phyloP scores from a whole-genome alignment of 2,888 invertebrate genomes.

The Anthophora plumipes region DNA sequence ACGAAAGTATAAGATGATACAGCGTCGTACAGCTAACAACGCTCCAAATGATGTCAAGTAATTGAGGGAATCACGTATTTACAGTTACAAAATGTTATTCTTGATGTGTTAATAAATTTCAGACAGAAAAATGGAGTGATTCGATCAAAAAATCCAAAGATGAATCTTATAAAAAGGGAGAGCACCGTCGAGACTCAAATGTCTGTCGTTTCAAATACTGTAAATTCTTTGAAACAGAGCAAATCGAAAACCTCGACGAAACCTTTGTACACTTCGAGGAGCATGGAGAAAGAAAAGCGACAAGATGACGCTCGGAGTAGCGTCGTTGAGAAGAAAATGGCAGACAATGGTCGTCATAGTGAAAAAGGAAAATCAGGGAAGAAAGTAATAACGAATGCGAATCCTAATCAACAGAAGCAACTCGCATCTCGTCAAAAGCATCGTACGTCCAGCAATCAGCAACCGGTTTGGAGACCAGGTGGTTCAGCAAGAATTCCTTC shows the following conservation, averaged over 20 bases:
- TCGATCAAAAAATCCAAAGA: neutral
- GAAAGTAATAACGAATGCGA: neutral
- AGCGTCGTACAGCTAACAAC: neutral
- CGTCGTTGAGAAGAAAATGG: slow-evolving; percentile 3
- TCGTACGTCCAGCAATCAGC: slow-evolving; percentile 3
- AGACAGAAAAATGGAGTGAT: neutral
- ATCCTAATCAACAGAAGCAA: slow-evolving; percentile 33
- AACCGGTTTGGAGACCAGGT: slow-evolving; percentile 63
- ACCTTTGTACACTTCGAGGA: neutral
- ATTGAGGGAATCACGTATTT: neutral
- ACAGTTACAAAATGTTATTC: no score
- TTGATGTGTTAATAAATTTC: neutral
- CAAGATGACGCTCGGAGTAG: neutral
- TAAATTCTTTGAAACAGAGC: neutral
- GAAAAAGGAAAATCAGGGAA: slow-evolving; percentile 3
- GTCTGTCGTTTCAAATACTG: neutral
- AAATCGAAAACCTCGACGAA: slow-evolving; percentile 11
- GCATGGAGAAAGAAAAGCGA: neutral
- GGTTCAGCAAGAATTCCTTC: slow-evolving; percentile 46
- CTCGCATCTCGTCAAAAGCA: slow-evolving; percentile 10
- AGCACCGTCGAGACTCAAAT: slow-evolving; percentile 28
- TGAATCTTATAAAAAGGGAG: neutral
- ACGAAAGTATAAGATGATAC: neutral
- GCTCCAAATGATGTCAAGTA: slow-evolving; percentile 20
- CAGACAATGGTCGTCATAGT: neutral